Evolutionary conservation across 64 coral and sea anemone genomes (phyloP).

Genomic region (Cladopsammia gracilis): DNA sequence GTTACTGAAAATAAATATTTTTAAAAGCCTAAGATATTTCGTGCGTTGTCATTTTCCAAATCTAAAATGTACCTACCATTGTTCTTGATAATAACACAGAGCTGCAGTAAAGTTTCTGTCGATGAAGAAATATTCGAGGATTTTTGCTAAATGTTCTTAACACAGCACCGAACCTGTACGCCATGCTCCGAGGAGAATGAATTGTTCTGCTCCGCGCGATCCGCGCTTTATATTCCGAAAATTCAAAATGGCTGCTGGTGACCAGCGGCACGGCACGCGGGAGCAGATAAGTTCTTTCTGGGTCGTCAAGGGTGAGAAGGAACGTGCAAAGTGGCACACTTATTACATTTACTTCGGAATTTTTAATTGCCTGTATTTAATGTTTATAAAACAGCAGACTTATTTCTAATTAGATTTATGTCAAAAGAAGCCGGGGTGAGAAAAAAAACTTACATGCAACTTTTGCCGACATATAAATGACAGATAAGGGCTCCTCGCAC

Average conservation of each 20-base stretch:
- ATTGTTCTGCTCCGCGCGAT: neutral
- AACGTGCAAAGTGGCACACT: neutral
- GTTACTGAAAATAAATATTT: no score
- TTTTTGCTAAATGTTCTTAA: conserved; percentile 34
- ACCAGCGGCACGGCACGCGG: conserved; percentile 16
- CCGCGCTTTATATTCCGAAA: neutral
- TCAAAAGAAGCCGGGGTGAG: no score
- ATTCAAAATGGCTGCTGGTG: conserved; percentile 49
- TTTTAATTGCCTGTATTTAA: no score
- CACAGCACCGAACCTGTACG: conserved; percentile 54
- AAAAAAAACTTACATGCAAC: no score
- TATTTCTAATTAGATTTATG: no score
- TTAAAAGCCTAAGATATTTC: neutral
- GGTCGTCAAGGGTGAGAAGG: neutral
- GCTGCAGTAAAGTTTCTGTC: conserved; percentile 1
- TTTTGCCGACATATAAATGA: no score
- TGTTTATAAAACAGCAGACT: no score
- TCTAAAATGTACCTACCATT: conserved; percentile 66
- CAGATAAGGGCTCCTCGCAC: no score
- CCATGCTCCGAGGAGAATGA: conserved; percentile 43
- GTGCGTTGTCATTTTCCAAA: neutral
- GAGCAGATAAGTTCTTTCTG: neutral
- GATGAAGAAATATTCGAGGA: conserved; percentile 19
- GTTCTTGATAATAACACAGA: conserved; percentile 45
- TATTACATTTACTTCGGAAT: no score